Evolutionary conservation across 2,888 invertebrate species (phyloP).

Genomic region (Tiliacea aurago): DNA sequence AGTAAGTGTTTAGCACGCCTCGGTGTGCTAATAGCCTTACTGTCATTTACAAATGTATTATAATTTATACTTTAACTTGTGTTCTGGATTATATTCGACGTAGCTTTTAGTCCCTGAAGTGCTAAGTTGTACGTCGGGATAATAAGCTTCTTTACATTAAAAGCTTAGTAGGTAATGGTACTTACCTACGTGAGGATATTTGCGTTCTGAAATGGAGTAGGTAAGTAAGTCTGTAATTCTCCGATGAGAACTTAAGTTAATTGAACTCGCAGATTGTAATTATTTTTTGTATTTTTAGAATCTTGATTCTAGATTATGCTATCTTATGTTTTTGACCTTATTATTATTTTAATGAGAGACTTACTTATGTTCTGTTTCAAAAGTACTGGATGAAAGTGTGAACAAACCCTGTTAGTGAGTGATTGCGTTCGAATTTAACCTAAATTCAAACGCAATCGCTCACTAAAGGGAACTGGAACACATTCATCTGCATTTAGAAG

Average conservation of each 20-base stretch:
- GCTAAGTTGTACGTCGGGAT: slow-evolving; percentile 36
- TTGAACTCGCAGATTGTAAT: slow-evolving; percentile 34
- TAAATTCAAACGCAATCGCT: too few relatives aligned
- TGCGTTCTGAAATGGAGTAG: slow-evolving; percentile 34
- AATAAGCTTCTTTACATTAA: slow-evolving; percentile 47
- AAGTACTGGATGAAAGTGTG: too few relatives aligned
- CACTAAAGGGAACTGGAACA: too few relatives aligned
- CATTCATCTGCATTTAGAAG: too few relatives aligned
- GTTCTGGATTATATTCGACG: slow-evolving; percentile 32
- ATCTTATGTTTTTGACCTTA: background rate
- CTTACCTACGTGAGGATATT: slow-evolving; percentile 29
- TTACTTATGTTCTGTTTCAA: too few relatives aligned
- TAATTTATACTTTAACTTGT: slow-evolving; percentile 24
- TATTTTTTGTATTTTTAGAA: background rate
- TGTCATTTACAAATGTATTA: slow-evolving; percentile 30
- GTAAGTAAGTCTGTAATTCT: slow-evolving; percentile 39
- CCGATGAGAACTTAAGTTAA: slow-evolving; percentile 36
- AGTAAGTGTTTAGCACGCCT: background rate
- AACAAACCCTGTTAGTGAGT: too few relatives aligned
- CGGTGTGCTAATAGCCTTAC: background rate
- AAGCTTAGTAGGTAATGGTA: slow-evolving; percentile 35
- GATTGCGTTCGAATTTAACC: too few relatives aligned
- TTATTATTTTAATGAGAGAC: background rate
- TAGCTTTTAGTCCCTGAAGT: slow-evolving; percentile 41
- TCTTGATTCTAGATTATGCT: background rate